phyloP scores from a whole-genome alignment of 2,888 invertebrate genomes.

The Artemia sinica region DNA sequence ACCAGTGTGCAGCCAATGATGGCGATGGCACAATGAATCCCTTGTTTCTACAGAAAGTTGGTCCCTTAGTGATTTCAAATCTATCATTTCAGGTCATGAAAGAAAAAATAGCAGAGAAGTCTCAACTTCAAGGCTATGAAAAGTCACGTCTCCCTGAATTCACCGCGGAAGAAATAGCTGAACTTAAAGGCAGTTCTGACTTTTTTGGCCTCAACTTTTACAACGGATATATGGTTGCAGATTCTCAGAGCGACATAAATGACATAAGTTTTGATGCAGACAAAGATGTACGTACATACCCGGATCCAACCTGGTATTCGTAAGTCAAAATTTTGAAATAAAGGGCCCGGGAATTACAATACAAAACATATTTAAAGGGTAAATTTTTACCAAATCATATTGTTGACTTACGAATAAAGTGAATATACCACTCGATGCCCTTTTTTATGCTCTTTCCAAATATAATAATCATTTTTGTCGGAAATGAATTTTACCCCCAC shows the following conservation, averaged over 20 bases:
- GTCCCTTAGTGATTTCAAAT: no score
- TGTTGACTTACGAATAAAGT: no score
- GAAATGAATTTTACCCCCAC: no score
- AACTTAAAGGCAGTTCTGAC: slow-evolving; percentile 35
- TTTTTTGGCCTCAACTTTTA: slow-evolving; percentile 35
- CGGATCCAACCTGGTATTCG: slow-evolving; percentile 24
- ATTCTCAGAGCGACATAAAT: slow-evolving; percentile 17
- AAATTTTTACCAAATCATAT: no score
- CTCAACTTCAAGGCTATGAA: slow-evolving; percentile 40
- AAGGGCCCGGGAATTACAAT: no score
- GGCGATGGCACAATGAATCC: no score
- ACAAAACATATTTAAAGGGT: no score
- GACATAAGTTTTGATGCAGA: slow-evolving; percentile 23
- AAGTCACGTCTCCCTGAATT: slow-evolving; percentile 46
- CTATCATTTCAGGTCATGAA: slow-evolving; percentile 38
- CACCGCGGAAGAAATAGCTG: slow-evolving; percentile 41
- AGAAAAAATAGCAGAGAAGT: slow-evolving; percentile 40
- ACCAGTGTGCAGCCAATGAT: no score
- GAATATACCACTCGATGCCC: no score
- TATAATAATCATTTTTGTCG: no score
- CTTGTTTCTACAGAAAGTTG: no score
- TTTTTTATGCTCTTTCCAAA: no score
- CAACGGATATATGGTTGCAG: slow-evolving; percentile 27
- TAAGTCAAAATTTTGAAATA: neutral
- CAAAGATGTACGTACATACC: slow-evolving; percentile 22